Evolutionary conservation across 2,888 invertebrate species (phyloP), one percentile per base, ranked within the genome.

Genomic region (Helobdella robusta): DNA sequence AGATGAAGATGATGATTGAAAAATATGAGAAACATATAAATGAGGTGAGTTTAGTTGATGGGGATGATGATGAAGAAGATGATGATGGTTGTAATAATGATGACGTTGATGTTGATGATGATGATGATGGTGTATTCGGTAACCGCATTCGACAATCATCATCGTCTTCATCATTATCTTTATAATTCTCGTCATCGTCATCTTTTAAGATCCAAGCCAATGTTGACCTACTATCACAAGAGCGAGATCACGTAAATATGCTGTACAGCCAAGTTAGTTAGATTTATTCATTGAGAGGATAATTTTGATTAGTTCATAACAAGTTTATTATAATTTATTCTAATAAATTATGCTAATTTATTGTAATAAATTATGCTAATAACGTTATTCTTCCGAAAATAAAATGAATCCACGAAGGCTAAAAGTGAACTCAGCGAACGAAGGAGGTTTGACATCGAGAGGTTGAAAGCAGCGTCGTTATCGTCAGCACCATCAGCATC

Each of bases 21-120:
- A 79, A 79, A 70, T 79, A 79, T 73, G 79, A 79, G 70, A 71
- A 78, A 6, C 79, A 79, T 68, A 76, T 79, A 77, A 74, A 76
- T 32, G 79, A 79, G 76, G 78, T 78, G 68, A 23, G 32, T 46
- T 11, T 18, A 60, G 11, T 30, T 34, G 2, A 20, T 18, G n/a
- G 8, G 40, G 8, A 30, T 60, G 59, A 28, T 28, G 54, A 23
- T 2, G n/a, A 54, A 5, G 2, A 18, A 54, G 2, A 23, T 54
- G 54, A 23, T 54, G 28, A 28, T 28, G 28, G 4, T 28, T 15
- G 54, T 2, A 20, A 4, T 20, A 54, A 23, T 25, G 18, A 18
- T 25, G 18, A 54, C n/a, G 2, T 4, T 5, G n/a, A 32, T 5
- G 3, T 15, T 4, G 28, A n/a, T n/a, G 3, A 2, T 3, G 46